Evolutionary conservation across 2,113 vertebrate species (phyloP), one percentile per base, ranked within the genome.

Genomic region (Hippocampus guttulatus): DNA sequence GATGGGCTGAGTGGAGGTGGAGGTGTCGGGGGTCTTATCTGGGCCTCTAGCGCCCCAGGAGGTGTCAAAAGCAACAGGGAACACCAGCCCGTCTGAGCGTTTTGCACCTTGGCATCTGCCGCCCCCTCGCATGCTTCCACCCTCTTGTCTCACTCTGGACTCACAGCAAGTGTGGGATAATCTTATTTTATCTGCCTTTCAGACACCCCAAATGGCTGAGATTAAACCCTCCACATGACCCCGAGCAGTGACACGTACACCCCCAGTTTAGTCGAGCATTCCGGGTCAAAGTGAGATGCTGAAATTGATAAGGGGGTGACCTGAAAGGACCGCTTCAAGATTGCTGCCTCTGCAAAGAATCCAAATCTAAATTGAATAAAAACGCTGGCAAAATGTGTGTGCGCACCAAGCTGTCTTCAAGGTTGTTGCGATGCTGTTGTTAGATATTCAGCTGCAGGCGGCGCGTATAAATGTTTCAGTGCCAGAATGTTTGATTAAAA

Each of bases 71-170:
- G 86, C 88, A 85, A 84, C 79, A 74, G 88, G 80, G 83, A 87
- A 82, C 84, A 80, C 68, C 71, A 78, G 79, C 81, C 82, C 71
- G 81, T 87, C 89, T 84, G 82, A 70, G 79, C 73, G 71, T 89
- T 87, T 90, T 88, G 81, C 91, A 92, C 90, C 89, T 88, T 49
- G 79, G 64, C 90, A 91, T 87, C 86, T 91, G 90, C 84, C 81
- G 71, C 67, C 66, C 49, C 47, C 80, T 81, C 81, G 64, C 80
- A 81, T 79, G 75, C 80, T 71, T 81, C 78, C 77, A 74, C 71
- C 87, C 87, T 81, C 77, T 77, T 75, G 71, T 84, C 81, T 77
- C 83, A 86, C 82, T 70, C 20, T 71, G 81, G 80, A 70, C 82
- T 78, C 75, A 60, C 30, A 81, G 81, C 84, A 72, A 80, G 82